Evolutionary conservation across 2,113 vertebrate species (phyloP), one percentile per base, ranked within the genome.

Genomic region (Struthidea cinerea): DNA sequence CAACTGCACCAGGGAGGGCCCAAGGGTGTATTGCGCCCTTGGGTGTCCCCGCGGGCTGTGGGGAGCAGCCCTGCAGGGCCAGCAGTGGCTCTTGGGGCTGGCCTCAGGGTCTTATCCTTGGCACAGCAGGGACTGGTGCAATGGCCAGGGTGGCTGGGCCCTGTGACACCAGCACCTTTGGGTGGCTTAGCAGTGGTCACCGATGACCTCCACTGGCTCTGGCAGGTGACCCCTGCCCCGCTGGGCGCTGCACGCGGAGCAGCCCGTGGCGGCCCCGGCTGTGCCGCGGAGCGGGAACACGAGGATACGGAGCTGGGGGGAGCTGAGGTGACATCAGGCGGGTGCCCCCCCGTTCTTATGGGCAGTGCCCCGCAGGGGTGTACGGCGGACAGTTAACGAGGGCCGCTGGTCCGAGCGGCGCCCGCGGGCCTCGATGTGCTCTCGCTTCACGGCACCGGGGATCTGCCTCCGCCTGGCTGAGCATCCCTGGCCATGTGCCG

Each of bases 401-500:
- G 64, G 80, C 89, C 47, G 67, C 93, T 53, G 53, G 83, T 59
- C 39, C 3, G 30, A 90, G 91, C 57, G 1, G 73, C 12, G 41
- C 87, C 95, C 4, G 56, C 56, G 65, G 92, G 92, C 77, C 60
- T 50, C 35, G 41, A 96, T 97, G 93, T 95, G 96, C 96, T 96
- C 93, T 91, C 81, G 87, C 96, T 96, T 94, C 92, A 91, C 7
- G 0, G 92, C 95, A 37, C 81, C 4, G 0, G 64, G 50, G 67
- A 92, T 95, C 39, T 50, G 95, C 84, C 95, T 63, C 56, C 8
- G 95, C 95, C 84, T 95, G 92, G 84, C 69, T 94, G 93, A 97
- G 92, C 96, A 79, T 65, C 94, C 41, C 86, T 27, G 23, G 90
- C 94, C 88, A 19, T 44, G 92, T 85, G 90, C 88, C 0, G 27